Conservation (phyloP, 2,888 invertebrate species). For the Brachypalpus laphriformis region DNA sequence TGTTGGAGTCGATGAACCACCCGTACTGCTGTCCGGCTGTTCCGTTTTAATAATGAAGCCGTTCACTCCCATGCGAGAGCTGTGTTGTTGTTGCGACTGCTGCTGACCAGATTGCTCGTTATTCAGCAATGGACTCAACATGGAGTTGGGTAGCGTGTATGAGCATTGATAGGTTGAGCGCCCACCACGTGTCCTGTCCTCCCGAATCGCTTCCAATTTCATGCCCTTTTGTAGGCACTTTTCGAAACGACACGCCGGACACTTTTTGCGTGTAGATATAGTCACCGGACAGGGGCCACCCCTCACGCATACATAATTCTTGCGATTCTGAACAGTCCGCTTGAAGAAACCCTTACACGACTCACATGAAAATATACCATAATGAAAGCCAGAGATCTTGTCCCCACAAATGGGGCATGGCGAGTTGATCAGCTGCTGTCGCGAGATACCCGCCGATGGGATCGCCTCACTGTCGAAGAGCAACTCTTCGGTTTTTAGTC, state of each 20-base stretch:
- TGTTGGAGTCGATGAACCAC: slow-evolving; percentile 64
- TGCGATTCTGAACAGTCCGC: slow-evolving; percentile 98
- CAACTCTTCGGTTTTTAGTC: slow-evolving; percentile 75
- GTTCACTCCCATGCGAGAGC: slow-evolving; percentile 72
- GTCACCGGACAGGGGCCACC: slow-evolving; percentile 96
- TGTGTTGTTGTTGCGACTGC: slow-evolving; percentile 76
- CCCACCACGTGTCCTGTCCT: slow-evolving; percentile 97
- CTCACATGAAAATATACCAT: slow-evolving; percentile 98
- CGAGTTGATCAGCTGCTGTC: slow-evolving; percentile 95
- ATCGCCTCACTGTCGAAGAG: slow-evolving; percentile 80
- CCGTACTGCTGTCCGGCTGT: slow-evolving; percentile 78
- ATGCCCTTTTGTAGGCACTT: slow-evolving; percentile 98
- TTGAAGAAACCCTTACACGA: slow-evolving; percentile 99
- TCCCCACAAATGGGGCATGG: slow-evolving; percentile 98
- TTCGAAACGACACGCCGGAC: slow-evolving; percentile 97
- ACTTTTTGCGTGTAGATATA: slow-evolving; percentile 96
- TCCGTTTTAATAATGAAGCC: slow-evolving; percentile 84
- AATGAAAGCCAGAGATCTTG: slow-evolving; percentile 98
- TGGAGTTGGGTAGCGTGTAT: slow-evolving; percentile 91
- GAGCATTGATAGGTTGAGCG: slow-evolving; percentile 98
- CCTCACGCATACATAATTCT: slow-evolving; percentile 96
- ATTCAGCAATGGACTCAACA: slow-evolving; percentile 84
- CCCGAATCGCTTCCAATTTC: slow-evolving; percentile 98
- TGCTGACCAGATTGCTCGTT: slow-evolving; percentile 82
- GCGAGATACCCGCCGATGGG: slow-evolving; percentile 89